phyloP scores from a whole-genome alignment of 2,888 invertebrate genomes.

The Physocephala rufipes region DNA sequence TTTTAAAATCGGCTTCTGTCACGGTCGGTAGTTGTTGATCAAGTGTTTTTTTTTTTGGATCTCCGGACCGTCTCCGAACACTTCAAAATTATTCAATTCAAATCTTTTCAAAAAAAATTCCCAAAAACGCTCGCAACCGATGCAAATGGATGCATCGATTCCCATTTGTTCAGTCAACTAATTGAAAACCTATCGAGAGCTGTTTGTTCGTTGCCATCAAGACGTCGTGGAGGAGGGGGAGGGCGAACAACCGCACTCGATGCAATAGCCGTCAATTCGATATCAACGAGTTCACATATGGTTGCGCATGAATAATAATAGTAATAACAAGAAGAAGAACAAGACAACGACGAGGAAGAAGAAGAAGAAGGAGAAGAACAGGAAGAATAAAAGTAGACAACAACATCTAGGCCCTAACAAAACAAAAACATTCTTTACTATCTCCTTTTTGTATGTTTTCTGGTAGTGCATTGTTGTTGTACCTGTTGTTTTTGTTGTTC shows the following conservation, averaged over 20 bases:
- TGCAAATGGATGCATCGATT: background rate
- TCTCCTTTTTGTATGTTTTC: too few species aligned
- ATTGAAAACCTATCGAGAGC: slow-evolving; percentile 1
- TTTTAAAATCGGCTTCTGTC: background rate
- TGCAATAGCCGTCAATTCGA: background rate
- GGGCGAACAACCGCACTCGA: background rate
- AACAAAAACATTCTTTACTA: too few species aligned
- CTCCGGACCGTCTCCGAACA: background rate
- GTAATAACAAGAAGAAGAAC: background rate
- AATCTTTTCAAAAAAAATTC: background rate
- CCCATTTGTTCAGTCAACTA: background rate
- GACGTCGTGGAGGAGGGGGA: too few species aligned
- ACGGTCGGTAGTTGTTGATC: background rate
- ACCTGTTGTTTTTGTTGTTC: too few species aligned
- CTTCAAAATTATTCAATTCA: too few species aligned
- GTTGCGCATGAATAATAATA: slow-evolving; percentile 1
- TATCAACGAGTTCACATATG: background rate
- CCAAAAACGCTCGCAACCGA: background rate
- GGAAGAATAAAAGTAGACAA: too few species aligned
- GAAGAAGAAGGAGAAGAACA: too few species aligned
- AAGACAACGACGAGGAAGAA: background rate
- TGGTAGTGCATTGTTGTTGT: slow-evolving; percentile 13
- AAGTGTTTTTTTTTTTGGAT: background rate
- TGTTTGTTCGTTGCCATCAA: background rate
- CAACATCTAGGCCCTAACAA: too few species aligned